Evolutionary conservation across 2,888 invertebrate genomes (phyloP).

Genomic region (Lepidocyrtinus sp.): DNA sequence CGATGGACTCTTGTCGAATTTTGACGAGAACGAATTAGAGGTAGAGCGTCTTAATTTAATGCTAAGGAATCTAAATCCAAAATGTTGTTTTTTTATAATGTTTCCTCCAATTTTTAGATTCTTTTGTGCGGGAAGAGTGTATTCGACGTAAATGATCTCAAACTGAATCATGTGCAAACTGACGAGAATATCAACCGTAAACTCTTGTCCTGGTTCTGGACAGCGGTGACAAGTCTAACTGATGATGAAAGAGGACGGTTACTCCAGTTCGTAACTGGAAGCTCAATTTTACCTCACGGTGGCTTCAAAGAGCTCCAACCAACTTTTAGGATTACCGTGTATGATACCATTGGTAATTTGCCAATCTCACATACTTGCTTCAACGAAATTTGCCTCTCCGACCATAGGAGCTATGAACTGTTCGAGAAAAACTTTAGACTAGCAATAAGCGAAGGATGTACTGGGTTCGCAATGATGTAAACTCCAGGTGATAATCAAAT

Average conservation of each 20-base stretch:
- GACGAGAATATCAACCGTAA: slow-evolving; percentile 49
- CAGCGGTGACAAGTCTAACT: slow-evolving; percentile 73
- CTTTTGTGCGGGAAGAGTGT: slow-evolving; percentile 75
- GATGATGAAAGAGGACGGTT: slow-evolving; percentile 74
- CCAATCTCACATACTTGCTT: slow-evolving; percentile 75
- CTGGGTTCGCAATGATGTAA: slow-evolving; percentile 72
- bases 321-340: slow-evolving; percentile 73
- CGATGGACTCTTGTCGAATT: slow-evolving; percentile 74
- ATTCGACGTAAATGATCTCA: slow-evolving; percentile 74
- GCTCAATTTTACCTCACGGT: slow-evolving; percentile 74
- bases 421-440: slow-evolving; percentile 73
- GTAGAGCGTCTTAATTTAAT: slow-evolving; percentile 69
- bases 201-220: slow-evolving; percentile 73
- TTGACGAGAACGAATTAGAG: slow-evolving; percentile 75
- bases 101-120: slow-evolving; percentile 70
- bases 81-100: slow-evolving; percentile 1
- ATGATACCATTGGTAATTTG: slow-evolving; percentile 72
- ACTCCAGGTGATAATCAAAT: no score
- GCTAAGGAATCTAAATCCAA: background rate
- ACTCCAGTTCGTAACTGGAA: slow-evolving; percentile 74
- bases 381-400: slow-evolving; percentile 74
- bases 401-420: slow-evolving; percentile 73
- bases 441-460: slow-evolving; percentile 73
- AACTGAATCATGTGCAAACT: slow-evolving; percentile 72
- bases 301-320: slow-evolving; percentile 74